Base-by-base conservation (phyloP, 2,888 invertebrate genomes). In the Ptychoptera albimana region DNA sequence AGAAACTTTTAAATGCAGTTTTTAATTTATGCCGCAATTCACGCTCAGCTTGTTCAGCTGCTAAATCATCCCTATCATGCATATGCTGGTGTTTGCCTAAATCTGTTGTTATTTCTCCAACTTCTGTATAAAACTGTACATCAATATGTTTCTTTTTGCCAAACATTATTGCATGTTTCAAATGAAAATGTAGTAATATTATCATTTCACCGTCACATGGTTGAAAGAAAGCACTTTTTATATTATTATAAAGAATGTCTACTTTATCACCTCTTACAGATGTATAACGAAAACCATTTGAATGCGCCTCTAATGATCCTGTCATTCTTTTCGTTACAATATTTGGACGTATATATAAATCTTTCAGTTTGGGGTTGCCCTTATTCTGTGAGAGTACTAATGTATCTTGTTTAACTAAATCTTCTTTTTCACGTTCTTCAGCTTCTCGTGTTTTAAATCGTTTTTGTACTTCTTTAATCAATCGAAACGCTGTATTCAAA, bases 131-230 rank as follows among this genome's bases (percentile, higher is more conserved):
- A 69, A 99, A 98, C 63, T 99, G 97, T 6, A 98, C 96, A 68
- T 98, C 97, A 1, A 89, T 79, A 56, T 98, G 97, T 60, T 99
- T 97, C 75, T 98, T 98, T 70, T 94, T 94, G 54, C 97, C 97
- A 72, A 97, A 98, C 88, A 98, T 87, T 50, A 98, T 98, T 29
- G 98, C 96, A 63, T 99, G 92, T 74, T 92, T 96, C 48, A 98
- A 73, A 70, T 98, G 94, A 67, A 99, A 99, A 73, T 98, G 98
- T 47, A 99, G 71, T 23, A 99, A 70, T 59, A 99, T 98, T 46
- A 99, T 97, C 96, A 99, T 97, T 71, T 98, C 98, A 49, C 93
- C 89, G 61, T 99, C 97, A 59, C 97, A 97, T 0, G 96, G 96
- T 70, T 96, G 94, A 70, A 97, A 99, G 73, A 98, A 93, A 8